phyloP scores from a whole-genome alignment of 2,888 invertebrate genomes.

The Catonia carolina region DNA sequence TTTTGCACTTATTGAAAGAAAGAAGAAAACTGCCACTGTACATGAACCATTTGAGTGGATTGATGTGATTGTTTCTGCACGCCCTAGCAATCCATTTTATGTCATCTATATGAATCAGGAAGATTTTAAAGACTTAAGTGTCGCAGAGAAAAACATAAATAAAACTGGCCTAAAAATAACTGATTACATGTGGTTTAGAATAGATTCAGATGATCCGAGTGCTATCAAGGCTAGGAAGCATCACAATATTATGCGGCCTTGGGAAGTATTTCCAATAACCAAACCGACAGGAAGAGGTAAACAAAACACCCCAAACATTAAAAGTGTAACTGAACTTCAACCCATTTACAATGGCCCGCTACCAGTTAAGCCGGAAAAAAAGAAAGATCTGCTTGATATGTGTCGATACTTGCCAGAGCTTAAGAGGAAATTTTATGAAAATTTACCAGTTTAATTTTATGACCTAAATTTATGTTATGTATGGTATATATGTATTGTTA shows the following conservation, averaged over 20 bases:
- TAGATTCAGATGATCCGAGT: constrained; percentile 25
- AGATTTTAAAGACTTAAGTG: constrained; percentile 26
- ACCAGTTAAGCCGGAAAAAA: constrained; percentile 15
- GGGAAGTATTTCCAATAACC: constrained; percentile 1
- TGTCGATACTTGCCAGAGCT: constrained; percentile 10
- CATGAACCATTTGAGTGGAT: constrained; percentile 29
- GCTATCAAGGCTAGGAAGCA: constrained; percentile 9
- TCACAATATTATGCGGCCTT: constrained; percentile 17
- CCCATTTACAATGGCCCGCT: background rate
- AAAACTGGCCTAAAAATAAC: constrained; percentile 30
- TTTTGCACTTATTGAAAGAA: constrained; percentile 27
- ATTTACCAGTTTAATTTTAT: too few species aligned
- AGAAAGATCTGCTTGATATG: constrained; percentile 20
- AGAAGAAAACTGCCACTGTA: constrained; percentile 24
- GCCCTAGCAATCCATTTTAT: constrained; percentile 19
- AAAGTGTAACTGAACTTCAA: constrained; percentile 11
- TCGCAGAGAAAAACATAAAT: constrained; percentile 17
- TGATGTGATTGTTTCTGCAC: constrained; percentile 28
- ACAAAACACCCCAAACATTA: constrained; percentile 5
- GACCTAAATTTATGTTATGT: too few species aligned
- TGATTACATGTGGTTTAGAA: constrained; percentile 28
- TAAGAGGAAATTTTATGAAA: constrained; percentile 11
- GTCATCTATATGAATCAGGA: constrained; percentile 16
- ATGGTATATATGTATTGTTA: too few species aligned
- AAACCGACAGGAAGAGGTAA: constrained; percentile 6